Evolutionary conservation across 2,888 invertebrate genomes (phyloP).

Genomic region (Podotricha telesiphe): DNA sequence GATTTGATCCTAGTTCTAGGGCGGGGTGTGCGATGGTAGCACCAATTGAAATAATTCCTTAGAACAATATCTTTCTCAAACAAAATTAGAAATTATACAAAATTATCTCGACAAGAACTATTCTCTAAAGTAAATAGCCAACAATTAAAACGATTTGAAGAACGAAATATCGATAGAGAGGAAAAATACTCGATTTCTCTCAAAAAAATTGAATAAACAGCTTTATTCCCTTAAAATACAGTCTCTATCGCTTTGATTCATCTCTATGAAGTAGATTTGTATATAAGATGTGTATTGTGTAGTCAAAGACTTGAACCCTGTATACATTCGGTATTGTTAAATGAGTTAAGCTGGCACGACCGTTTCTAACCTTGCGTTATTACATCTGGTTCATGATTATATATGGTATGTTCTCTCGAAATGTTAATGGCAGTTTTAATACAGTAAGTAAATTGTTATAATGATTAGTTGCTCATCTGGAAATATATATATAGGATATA

Average conservation of each 20-base stretch:
- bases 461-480: not conserved
- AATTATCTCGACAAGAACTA: too few relatives aligned
- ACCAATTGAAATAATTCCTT: too few relatives aligned
- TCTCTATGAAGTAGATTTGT: not conserved
- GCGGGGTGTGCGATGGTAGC: too few relatives aligned
- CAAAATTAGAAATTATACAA: too few relatives aligned
- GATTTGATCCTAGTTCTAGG: too few relatives aligned
- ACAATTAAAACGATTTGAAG: slow-evolving; percentile 23
- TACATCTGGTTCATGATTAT: slow-evolving; percentile 18
- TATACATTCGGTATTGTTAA: slow-evolving; percentile 38
- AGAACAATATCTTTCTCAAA: too few relatives aligned
- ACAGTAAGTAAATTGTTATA: not conserved
- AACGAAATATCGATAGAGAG: slow-evolving; percentile 4
- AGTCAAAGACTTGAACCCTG: slow-evolving; percentile 29
- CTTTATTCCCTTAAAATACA: not conserved
- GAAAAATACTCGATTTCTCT: slow-evolving; percentile 16
- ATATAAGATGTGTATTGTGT: slow-evolving; percentile 23
- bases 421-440: not conserved
- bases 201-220: not conserved
- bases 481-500: too few relatives aligned
- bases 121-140: too few relatives aligned
- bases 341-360: slow-evolving; percentile 42
- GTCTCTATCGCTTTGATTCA: not conserved
- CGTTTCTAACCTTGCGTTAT: slow-evolving; percentile 28
- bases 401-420: not conserved